These are phyloP conservation scores for Acronicta aceris DNA, from an alignment of 2,888 invertebrate species.

Conservation along the genomic window DNA sequence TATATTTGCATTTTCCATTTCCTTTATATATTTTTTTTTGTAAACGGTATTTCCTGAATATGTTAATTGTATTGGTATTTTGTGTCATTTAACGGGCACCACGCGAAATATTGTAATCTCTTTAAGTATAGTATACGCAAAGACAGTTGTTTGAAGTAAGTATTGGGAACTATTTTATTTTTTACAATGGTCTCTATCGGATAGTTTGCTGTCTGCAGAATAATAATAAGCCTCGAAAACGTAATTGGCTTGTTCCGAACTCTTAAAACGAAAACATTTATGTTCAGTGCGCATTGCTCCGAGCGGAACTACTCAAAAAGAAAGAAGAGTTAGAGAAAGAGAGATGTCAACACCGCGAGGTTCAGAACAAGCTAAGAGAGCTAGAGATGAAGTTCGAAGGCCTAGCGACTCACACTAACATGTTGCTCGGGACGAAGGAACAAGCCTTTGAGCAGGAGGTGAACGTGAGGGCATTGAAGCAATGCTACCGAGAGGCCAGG, in stretches of 20 bases:
- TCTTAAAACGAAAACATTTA: background rate
- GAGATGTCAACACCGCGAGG: slow-evolving; percentile 88
- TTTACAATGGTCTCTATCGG: no score
- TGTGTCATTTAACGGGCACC: no score
- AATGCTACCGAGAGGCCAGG: slow-evolving; percentile 90
- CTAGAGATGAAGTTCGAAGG: slow-evolving; percentile 82
- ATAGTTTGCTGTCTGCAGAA: no score
- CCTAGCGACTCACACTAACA: slow-evolving; percentile 77
- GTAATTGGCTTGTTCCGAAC: no score
- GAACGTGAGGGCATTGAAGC: slow-evolving; percentile 78
- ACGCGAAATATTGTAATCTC: no score
- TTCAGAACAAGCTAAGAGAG: slow-evolving; percentile 76
- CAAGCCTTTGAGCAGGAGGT: slow-evolving; percentile 90
- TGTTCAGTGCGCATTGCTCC: slow-evolving; percentile 80
- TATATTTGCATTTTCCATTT: no score
- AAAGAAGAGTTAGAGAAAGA: slow-evolving; percentile 90
- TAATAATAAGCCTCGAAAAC: no score
- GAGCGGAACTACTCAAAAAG: slow-evolving; percentile 76
- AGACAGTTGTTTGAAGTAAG: slow-evolving; percentile 20
- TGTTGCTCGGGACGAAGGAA: slow-evolving; percentile 89
- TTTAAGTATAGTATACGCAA: slow-evolving; percentile 9
- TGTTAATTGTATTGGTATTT: no score
- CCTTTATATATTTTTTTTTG: no score
- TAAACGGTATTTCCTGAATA: no score
- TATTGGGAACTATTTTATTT: background rate